Evolutionary conservation across 2,888 invertebrate species (phyloP), one percentile per base, ranked within the genome.

Genomic region (Calameuta idolon): DNA sequence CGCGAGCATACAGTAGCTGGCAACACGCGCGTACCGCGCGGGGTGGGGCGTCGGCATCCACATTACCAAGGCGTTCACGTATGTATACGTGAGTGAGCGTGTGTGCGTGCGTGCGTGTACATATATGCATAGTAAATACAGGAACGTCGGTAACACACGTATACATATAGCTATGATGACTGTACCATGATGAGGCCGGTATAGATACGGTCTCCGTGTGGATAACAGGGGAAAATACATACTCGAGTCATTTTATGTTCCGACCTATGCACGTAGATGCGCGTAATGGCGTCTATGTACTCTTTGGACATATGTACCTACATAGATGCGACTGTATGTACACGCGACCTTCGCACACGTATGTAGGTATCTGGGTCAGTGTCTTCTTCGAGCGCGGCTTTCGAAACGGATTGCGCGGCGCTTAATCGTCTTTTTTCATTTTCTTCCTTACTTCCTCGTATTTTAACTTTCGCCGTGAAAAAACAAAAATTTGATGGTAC

Each of bases 281-380:
- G 30, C 5, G 11, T 31, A 33, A 30, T 30, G 69, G 33, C 12
- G n/a, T 3, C 5, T 69, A 69, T 33, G 69, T 15, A 33, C 23
- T 33, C 69, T 30, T 69, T 30, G 30, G 33, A 76, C 69, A 74
- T 69, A 12, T 55, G 37, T 76, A 77, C 73, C 74, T 78, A 74
- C 11, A 75, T 81, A 77, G 34, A 5, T 37, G 69, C 37, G 75
- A n/a, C 76, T 68, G 37, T 79, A 82, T 82, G 81, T 82, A 82
- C 80, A 83, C 83, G 81, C 80, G 85, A 85, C 84, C 85, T 84
- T 85, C 83, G 69, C 15, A 81, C 78, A 75, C 81, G 75, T 80
- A 82, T 73, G 81, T 76, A 77, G 75, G 76, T 83, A 86, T 86
- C 83, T 86, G 81, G 86, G 86, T 86, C 86, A 86, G 86, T 86